A percentile compares a stretch with the other conserved stretches of the same genome.
phyloP scores from a whole-genome alignment of 2,888 invertebrate species.

The Nomada goodeniana region DNA sequence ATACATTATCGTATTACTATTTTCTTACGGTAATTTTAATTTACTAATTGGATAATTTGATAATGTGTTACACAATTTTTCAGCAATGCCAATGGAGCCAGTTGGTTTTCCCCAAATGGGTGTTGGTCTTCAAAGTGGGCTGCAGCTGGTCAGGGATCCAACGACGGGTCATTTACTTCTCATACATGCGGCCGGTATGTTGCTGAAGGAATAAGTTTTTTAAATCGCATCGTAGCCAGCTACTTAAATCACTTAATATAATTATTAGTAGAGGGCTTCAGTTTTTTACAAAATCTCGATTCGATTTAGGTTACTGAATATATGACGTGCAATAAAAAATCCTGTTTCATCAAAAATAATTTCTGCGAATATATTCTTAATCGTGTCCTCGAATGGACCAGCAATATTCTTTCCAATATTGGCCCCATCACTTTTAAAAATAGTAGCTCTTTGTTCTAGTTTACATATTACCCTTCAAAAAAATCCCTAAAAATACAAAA shows the following conservation, averaged over 20 bases:
- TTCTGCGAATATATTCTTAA: background rate
- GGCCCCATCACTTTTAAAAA: too few species aligned
- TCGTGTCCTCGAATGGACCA: too few species aligned
- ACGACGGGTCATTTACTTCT: slow-evolving; percentile 93
- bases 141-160: slow-evolving; percentile 93
- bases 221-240: background rate
- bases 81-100: slow-evolving; percentile 89
- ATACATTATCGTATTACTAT: too few species aligned
- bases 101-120: slow-evolving; percentile 88
- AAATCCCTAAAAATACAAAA: too few species aligned
- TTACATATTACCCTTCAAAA: too few species aligned
- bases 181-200: slow-evolving; percentile 89
- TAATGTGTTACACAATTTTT: slow-evolving; percentile 36
- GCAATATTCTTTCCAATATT: background rate
- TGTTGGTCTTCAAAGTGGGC: slow-evolving; percentile 79
- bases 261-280: background rate
- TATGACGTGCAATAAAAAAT: background rate
- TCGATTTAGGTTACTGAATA: background rate
- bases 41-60: background rate
- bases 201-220: background rate
- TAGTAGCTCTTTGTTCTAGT: too few species aligned
- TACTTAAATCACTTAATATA: background rate
- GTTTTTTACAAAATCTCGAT: background rate
- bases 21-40: background rate
- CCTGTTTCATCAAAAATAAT: background rate